Evolutionary conservation across 2,888 invertebrate species (phyloP).

Genomic region (Drosophila paramelanica): DNA sequence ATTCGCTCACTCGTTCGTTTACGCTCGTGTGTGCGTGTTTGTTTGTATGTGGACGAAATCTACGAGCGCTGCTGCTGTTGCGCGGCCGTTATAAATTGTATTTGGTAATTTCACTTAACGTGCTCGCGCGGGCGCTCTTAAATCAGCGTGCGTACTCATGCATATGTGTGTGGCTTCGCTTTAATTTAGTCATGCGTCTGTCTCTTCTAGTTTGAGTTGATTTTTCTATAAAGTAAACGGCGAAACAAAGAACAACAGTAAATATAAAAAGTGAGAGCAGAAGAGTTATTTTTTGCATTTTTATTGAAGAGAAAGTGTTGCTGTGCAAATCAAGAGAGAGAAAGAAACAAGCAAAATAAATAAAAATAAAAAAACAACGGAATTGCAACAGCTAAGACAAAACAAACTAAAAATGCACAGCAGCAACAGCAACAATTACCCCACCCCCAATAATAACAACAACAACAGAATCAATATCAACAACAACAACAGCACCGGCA

Average conservation of each 20-base stretch:
- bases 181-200: constrained; percentile 12
- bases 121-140: constrained; percentile 12
- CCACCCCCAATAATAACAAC: constrained; percentile 46
- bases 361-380: constrained; percentile 12
- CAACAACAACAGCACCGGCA: constrained; percentile 42
- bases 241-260: constrained; percentile 22
- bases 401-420: constrained; percentile 60
- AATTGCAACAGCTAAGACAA: constrained; percentile 8
- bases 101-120: constrained; percentile 29
- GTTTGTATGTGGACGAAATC: constrained; percentile 11
- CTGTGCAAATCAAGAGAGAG: constrained; percentile 1
- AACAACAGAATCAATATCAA: constrained; percentile 43
- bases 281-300: not conserved
- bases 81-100: constrained; percentile 25
- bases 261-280: constrained; percentile 34
- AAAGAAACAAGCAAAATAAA: not conserved
- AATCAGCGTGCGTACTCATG: constrained; percentile 1
- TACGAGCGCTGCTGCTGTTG: constrained; percentile 13
- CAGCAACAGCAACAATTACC: constrained; percentile 51
- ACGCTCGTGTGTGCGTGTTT: constrained; percentile 1
- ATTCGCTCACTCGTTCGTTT: not conserved
- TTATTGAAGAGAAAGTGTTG: not conserved
- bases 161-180: constrained; percentile 1
- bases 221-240: constrained; percentile 15
- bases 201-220: constrained; percentile 27